Base-by-base conservation (phyloP, 2,888 invertebrate species). In the Andricus curvator region DNA sequence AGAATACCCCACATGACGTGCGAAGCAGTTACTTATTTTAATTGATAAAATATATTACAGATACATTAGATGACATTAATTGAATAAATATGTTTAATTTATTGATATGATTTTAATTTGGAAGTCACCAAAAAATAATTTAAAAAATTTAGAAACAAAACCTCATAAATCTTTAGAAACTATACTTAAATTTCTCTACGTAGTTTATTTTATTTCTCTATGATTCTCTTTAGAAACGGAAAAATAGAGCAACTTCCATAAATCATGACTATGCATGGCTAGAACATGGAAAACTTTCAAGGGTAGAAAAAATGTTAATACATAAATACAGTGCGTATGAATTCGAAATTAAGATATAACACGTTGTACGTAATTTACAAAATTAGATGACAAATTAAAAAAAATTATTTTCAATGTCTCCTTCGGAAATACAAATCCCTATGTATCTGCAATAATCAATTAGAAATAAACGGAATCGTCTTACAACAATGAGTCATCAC, bases 261-360 rank as follows among this genome's bases (percentile, higher is more conserved):
- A 70, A 51, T 70, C 70, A 51, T 70, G 70, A 70, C 70, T 48
- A 70, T 20, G 29, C 70, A 29, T 51, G n/a, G 48, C 48, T 51
- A 48, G 51, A 29, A 70, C 70, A 33, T 51, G 51, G 70, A 70
- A 70, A 70, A 70, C 33, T 51, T 70, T 29, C 29, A 48, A 25
- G 44, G 29, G 70, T 51, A 51, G 29, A 25, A 44, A 70, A 51
- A 70, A 20, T 70, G 20, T 70, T 51, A 51, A 70, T 67, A 51
- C n/a, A 20, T 33, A 11, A 17, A 66, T 20, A n/a, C 37, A 66
- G n/a, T 37, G 20, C 29, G 20, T 20, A 66, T 20, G 1, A 33
- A 44, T 41, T 67, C 13, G 15, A 67, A 67, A 67, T 41, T 67
- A n/a, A 11, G 22, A 60, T 22, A 60, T 22, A 22, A 60, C 11